Percentiles rank a stretch among this genome's conserved stretches.
Evolutionary conservation across 2,113 vertebrate species (phyloP).

Genomic region (Ibidorhyncha struthersii): DNA sequence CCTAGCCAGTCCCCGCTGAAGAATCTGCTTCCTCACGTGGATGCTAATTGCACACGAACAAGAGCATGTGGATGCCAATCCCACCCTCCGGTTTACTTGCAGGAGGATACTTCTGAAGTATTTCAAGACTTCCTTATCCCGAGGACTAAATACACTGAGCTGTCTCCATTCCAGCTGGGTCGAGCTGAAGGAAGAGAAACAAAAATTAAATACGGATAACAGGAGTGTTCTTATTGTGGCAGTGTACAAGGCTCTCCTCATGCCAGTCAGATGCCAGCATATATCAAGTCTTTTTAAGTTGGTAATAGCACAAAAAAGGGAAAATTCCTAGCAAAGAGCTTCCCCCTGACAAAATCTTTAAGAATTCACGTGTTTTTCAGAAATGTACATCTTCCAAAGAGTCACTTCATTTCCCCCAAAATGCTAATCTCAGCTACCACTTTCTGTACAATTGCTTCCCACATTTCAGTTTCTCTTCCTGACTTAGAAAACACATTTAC

Average conservation of each 20-base stretch:
- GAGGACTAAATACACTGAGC: background rate
- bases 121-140: background rate
- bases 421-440: background rate
- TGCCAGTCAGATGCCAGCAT: background rate
- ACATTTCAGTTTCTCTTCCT: slow-evolving; percentile 17
- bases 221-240: background rate
- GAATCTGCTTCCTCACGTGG: background rate
- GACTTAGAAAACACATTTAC: background rate
- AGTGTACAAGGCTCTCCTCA: rapidly evolving
- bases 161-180: background rate
- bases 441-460: slow-evolving; percentile 5
- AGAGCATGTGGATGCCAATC: background rate
- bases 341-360: background rate
- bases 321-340: background rate
- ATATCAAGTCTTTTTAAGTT: background rate
- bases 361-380: background rate
- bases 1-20: background rate
- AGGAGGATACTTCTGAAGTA: background rate
- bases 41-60: background rate
- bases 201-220: background rate
- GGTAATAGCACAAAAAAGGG: background rate
- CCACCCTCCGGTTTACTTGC: background rate
- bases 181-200: background rate
- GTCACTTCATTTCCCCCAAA: background rate
- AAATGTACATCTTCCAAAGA: background rate